Evolutionary conservation across 1,140 invertebrate species (phyloP).

Genomic region (Linepithema humile): DNA sequence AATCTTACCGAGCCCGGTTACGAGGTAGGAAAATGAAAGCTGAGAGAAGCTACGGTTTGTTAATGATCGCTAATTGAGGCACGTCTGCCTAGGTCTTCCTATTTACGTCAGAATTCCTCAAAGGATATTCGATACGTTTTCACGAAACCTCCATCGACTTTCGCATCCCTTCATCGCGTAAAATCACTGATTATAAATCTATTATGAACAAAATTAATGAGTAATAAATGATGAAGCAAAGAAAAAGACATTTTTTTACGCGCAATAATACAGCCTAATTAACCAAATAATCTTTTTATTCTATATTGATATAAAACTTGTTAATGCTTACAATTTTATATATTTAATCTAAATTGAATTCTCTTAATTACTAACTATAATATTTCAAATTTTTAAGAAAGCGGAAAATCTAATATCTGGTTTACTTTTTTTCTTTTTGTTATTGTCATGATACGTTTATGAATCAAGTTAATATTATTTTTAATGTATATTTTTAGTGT

Average conservation of each 20-base stretch:
- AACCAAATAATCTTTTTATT: neutral
- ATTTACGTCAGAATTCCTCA: conserved; percentile 63
- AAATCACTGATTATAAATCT: conserved; percentile 28
- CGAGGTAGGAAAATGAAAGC: conserved; percentile 40
- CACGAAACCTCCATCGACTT: neutral
- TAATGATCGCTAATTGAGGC: conserved; percentile 75
- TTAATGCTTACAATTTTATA: neutral
- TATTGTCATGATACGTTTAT: neutral
- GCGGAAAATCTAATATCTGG: neutral
- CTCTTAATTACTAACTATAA: neutral
- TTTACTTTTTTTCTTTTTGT: neutral
- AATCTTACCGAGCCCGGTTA: conserved; percentile 43
- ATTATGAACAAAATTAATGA: neutral
- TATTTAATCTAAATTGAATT: neutral
- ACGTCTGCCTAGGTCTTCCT: conserved; percentile 66
- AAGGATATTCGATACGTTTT: conserved; percentile 63
- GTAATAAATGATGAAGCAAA: neutral
- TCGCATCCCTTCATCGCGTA: neutral
- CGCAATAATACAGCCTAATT: neutral
- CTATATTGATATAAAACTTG: neutral
- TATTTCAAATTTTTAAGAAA: neutral
- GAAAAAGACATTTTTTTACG: neutral
- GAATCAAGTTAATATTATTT: too few species aligned
- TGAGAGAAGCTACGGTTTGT: conserved; percentile 63
- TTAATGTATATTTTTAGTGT: neutral